Percentiles rank a stretch among this genome's conserved stretches.
Conservation (phyloP, 1,140 invertebrate genomes). For the Anthonomus grandis region DNA sequence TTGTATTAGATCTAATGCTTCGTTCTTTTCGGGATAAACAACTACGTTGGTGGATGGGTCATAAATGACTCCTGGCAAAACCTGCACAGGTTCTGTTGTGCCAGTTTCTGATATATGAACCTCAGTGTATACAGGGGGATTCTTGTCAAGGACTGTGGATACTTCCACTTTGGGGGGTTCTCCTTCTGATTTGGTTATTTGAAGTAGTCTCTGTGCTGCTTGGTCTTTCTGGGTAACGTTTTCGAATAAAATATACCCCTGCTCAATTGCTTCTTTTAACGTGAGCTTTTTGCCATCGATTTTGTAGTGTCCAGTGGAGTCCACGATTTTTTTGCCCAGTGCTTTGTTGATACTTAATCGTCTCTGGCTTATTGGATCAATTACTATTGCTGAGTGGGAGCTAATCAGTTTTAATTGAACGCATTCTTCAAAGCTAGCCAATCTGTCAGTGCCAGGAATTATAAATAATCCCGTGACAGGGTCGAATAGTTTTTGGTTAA, state of each 20-base stretch:
- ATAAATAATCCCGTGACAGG: conserved; percentile 77
- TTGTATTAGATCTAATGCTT: conserved; percentile 64
- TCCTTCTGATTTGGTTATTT: conserved; percentile 60
- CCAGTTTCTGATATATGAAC: conserved; percentile 52
- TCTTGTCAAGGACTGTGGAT: conserved; percentile 51
- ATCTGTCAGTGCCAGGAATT: conserved; percentile 80
- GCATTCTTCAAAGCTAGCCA: conserved; percentile 85
- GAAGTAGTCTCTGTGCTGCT: conserved; percentile 56
- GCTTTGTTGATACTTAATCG: conserved; percentile 70
- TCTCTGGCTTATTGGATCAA: conserved; percentile 69
- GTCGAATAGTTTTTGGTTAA: conserved; percentile 74
- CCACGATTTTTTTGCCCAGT: conserved; percentile 73
- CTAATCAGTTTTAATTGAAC: conserved; percentile 82
- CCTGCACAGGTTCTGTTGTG: conserved; percentile 63
- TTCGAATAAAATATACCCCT: conserved; percentile 63
- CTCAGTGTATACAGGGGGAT: conserved; percentile 50
- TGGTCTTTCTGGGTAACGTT: conserved; percentile 48
- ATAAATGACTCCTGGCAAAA: conserved; percentile 68
- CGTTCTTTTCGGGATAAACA: conserved; percentile 67
- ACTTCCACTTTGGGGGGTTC: conserved; percentile 67
- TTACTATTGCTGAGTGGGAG: conserved; percentile 70
- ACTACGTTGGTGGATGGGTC: conserved; percentile 70
- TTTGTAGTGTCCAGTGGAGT: conserved; percentile 72
- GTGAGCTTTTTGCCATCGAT: conserved; percentile 57
- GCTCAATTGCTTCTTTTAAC: conserved; percentile 76